Evolutionary conservation across 1,140 invertebrate genomes (phyloP).

Genomic region (Platyura marginata): DNA sequence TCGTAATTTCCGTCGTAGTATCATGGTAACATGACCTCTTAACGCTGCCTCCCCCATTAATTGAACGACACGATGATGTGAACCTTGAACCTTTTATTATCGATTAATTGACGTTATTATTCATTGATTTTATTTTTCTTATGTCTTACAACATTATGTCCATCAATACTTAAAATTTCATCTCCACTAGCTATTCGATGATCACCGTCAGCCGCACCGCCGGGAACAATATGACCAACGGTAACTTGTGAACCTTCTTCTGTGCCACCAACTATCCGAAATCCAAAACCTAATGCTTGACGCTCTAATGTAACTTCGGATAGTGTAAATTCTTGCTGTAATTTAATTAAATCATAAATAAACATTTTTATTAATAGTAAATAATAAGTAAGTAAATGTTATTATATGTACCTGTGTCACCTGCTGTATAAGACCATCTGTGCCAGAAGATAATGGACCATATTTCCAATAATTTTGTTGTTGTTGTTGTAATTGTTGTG

Average conservation of each 20-base stretch:
- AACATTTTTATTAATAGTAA: too few species aligned
- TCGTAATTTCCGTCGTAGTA: conserved; percentile 37
- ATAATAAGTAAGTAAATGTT: conserved; percentile 2
- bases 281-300: conserved; percentile 84
- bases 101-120: too few species aligned
- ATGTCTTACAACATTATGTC: conserved; percentile 45
- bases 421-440: conserved; percentile 1
- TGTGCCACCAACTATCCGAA: conserved; percentile 94
- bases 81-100: conserved; percentile 44
- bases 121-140: too few species aligned
- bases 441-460: too few species aligned
- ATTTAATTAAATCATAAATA: conserved; percentile 19
- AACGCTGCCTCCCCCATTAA: conserved; percentile 66
- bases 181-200: conserved; percentile 69
- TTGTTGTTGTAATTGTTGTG: conserved; percentile 6
- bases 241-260: conserved; percentile 93
- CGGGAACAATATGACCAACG: conserved; percentile 87
- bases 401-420: conserved; percentile 1
- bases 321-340: conserved; percentile 42
- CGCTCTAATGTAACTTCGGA: conserved; percentile 60
- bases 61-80: conserved; percentile 78
- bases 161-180: conserved; percentile 75
- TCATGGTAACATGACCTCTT: conserved; percentile 52
- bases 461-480: background rate
- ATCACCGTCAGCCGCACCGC: conserved; percentile 76